Evolutionary conservation across 2,797 vertebrate species (phyloP).

Genomic region (Phataginus tricuspis): DNA sequence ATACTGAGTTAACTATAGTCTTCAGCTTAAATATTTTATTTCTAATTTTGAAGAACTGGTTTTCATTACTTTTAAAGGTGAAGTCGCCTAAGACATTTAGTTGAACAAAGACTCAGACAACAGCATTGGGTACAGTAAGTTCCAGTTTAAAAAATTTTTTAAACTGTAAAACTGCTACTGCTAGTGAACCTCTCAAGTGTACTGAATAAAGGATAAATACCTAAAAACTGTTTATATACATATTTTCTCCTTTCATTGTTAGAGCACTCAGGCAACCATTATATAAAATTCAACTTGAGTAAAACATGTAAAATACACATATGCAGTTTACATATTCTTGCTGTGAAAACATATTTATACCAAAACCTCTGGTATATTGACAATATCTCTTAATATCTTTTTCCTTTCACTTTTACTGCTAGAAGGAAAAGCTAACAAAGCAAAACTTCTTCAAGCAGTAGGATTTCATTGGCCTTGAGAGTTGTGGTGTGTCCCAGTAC

Average conservation of each 20-base stretch:
- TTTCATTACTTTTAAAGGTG: constrained; percentile 41
- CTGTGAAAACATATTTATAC: constrained; percentile 73
- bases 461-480: constrained; percentile 50
- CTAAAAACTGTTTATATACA: neutral
- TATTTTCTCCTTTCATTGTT: constrained; percentile 8
- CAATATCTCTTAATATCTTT: constrained; percentile 44
- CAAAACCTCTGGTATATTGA: neutral
- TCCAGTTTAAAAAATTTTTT: neutral
- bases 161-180: neutral
- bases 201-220: neutral
- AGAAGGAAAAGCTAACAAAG: constrained; percentile 68
- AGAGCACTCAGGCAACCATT: neutral
- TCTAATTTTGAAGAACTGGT: constrained; percentile 47
- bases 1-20: constrained; percentile 25
- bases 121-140: constrained; percentile 34
- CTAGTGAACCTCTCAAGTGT: neutral
- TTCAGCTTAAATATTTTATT: constrained; percentile 56
- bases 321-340: constrained; percentile 12
- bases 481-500: neutral
- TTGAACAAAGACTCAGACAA: neutral
- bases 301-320: neutral
- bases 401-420: constrained; percentile 59
- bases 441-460: constrained; percentile 57
- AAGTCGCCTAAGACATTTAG: neutral
- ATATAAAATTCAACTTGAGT: constrained; percentile 18